These are phyloP conservation scores for Ceriagrion tenellum DNA, from an alignment of 2,888 invertebrate species.

Conservation along the genomic window DNA sequence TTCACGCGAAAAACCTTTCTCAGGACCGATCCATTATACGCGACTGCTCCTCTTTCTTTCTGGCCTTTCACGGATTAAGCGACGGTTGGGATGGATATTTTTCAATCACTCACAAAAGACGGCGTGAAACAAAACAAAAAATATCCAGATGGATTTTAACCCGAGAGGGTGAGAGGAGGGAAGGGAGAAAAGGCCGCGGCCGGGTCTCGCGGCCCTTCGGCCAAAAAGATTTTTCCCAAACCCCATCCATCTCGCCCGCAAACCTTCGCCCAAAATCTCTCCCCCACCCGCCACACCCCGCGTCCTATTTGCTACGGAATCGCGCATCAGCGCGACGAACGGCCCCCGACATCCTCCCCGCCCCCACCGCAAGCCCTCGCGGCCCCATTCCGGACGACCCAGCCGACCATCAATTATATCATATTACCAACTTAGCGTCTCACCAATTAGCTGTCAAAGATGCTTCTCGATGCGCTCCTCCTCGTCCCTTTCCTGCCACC, in stretches of 20 bases:
- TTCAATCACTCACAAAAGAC: constrained; percentile 11
- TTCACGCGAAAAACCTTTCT: constrained; percentile 13
- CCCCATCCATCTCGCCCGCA: constrained; percentile 1
- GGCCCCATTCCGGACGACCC: constrained; percentile 15
- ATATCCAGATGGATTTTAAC: not conserved
- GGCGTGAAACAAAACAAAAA: constrained; percentile 23
- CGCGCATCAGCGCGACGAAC: constrained; percentile 41
- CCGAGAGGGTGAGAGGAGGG: not conserved
- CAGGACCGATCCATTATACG: not conserved
- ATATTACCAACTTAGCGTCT: constrained; percentile 49
- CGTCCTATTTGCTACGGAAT: constrained; percentile 50
- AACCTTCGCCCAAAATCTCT: not conserved
- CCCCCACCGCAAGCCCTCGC: not conserved
- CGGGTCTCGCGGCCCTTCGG: not conserved
- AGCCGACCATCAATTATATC: constrained; percentile 60
- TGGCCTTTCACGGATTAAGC: constrained; percentile 19
- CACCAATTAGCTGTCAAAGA: constrained; percentile 52
- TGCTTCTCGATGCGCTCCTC: not conserved
- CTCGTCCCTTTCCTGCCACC: not conserved
- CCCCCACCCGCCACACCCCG: constrained; percentile 11
- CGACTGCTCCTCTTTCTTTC: not conserved
- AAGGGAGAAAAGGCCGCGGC: not conserved
- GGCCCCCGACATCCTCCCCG: not conserved
- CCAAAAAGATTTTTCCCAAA: constrained; percentile 29
- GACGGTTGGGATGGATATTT: not conserved